phyloP scores from a whole-genome alignment of 2,113 vertebrate species.

The Oncorhynchus masou region DNA sequence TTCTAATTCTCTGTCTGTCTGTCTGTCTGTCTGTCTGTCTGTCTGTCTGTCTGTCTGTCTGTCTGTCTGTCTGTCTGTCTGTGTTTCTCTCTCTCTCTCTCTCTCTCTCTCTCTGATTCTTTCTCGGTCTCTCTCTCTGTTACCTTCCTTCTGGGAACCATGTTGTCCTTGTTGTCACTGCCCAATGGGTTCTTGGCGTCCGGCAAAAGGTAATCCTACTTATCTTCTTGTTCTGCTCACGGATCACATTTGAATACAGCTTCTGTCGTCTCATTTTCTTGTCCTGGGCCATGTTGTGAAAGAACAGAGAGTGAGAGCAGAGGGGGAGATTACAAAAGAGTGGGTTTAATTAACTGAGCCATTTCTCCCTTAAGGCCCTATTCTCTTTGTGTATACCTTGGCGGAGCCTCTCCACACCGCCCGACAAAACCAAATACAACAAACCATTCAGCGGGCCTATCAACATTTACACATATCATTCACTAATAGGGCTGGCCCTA shows the following conservation, averaged over 20 bases:
- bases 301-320: constrained; percentile 22
- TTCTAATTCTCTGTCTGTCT: not conserved
- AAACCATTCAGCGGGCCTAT: constrained; percentile 54
- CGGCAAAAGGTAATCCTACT: constrained; percentile 52
- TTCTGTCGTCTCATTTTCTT: constrained; percentile 83
- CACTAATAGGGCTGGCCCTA: constrained; percentile 48
- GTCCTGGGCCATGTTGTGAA: constrained; percentile 64
- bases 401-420: constrained; percentile 50
- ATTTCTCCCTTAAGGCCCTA: constrained; percentile 62
- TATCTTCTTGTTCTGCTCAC: constrained; percentile 81
- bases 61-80: not conserved
- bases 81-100: not conserved
- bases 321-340: constrained; percentile 64
- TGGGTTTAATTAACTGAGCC: constrained; percentile 69
- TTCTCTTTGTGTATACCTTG: constrained; percentile 52
- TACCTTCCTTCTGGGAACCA: constrained; percentile 69
- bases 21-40: not conserved
- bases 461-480: constrained; percentile 64
- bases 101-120: not conserved
- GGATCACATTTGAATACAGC: constrained; percentile 83
- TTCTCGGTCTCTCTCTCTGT: not conserved
- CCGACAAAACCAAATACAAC: constrained; percentile 62
- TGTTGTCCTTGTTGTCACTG: constrained; percentile 43
- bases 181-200: constrained; percentile 62
- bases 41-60: not conserved